These are phyloP conservation scores for Gorsachius goisagi DNA, from an alignment of 2,113 vertebrate species.

Conservation along the genomic window DNA sequence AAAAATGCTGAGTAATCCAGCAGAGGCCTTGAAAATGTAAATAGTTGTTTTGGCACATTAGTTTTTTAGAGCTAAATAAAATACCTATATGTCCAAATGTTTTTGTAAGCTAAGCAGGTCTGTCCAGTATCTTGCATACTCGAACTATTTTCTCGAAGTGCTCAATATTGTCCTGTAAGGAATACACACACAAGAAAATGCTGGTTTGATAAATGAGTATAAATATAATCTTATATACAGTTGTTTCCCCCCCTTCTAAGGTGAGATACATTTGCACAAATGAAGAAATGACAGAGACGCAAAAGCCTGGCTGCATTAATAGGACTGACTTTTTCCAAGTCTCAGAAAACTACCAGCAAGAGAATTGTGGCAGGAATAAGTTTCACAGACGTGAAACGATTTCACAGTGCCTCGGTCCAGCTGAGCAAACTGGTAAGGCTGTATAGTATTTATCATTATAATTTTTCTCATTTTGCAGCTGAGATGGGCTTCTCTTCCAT, in stretches of 20 bases:
- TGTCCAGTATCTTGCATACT: neutral
- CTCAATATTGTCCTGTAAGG: neutral
- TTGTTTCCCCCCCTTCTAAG: neutral
- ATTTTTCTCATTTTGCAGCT: neutral
- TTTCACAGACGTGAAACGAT: neutral
- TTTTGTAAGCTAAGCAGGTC: neutral
- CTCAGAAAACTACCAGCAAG: slow-evolving; percentile 30
- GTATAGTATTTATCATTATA: neutral
- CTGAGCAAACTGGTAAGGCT: slow-evolving; percentile 38
- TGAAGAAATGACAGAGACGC: neutral
- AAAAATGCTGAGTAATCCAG: neutral
- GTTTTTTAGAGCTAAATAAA: neutral
- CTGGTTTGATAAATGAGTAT: neutral
- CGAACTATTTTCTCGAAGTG: neutral
- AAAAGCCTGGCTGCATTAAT: slow-evolving; percentile 21
- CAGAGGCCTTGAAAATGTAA: neutral
- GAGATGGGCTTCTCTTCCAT: neutral
- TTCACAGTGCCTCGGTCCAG: neutral
- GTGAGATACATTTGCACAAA: neutral
- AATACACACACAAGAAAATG: neutral
- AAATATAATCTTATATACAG: neutral
- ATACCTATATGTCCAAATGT: neutral
- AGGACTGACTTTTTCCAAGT: slow-evolving; percentile 65
- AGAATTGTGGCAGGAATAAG: neutral
- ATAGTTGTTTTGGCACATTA: neutral